Evolutionary conservation across 1,140 invertebrate species (phyloP).

Genomic region (Odontomachus brunneus): DNA sequence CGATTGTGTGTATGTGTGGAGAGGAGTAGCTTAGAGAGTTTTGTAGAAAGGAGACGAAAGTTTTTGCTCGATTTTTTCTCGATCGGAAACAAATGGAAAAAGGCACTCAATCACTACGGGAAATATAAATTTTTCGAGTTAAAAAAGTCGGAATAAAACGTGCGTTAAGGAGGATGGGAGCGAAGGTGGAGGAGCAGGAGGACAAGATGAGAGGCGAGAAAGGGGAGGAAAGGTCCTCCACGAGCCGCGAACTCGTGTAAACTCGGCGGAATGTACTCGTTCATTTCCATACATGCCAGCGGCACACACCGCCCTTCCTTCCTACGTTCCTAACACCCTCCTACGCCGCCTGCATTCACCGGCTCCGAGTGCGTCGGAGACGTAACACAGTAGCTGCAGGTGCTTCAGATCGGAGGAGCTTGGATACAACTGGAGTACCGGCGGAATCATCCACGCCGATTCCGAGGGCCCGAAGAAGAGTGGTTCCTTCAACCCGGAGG

Average conservation of each 20-base stretch:
- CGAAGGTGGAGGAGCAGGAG: too few relatives aligned
- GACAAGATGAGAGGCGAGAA: slow-evolving; percentile 3
- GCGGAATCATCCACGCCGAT: slow-evolving; percentile 28
- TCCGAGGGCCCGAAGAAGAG: background rate
- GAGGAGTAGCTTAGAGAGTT: background rate
- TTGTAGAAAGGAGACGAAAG: too few relatives aligned
- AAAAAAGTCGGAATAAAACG: slow-evolving; percentile 25
- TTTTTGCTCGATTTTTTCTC: background rate
- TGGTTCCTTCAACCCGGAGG: slow-evolving; percentile 14
- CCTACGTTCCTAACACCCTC: slow-evolving; percentile 11
- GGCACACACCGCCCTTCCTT: slow-evolving; percentile 50
- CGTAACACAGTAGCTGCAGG: slow-evolving; percentile 57
- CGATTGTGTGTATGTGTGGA: too few relatives aligned
- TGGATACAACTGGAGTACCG: slow-evolving; percentile 49
- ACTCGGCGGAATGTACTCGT: slow-evolving; percentile 68
- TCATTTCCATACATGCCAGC: slow-evolving; percentile 77
- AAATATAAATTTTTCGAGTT: slow-evolving; percentile 3
- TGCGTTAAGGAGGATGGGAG: slow-evolving; percentile 1
- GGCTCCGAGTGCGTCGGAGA: slow-evolving; percentile 27
- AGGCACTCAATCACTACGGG: background rate
- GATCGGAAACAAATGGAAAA: background rate
- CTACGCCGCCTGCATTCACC: slow-evolving; percentile 47
- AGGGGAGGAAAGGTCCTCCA: slow-evolving; percentile 35
- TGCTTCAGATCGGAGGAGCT: slow-evolving; percentile 44
- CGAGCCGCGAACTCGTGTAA: slow-evolving; percentile 62